Conservation (phyloP, 2,888 invertebrate species). For the Drosophila rubida region DNA sequence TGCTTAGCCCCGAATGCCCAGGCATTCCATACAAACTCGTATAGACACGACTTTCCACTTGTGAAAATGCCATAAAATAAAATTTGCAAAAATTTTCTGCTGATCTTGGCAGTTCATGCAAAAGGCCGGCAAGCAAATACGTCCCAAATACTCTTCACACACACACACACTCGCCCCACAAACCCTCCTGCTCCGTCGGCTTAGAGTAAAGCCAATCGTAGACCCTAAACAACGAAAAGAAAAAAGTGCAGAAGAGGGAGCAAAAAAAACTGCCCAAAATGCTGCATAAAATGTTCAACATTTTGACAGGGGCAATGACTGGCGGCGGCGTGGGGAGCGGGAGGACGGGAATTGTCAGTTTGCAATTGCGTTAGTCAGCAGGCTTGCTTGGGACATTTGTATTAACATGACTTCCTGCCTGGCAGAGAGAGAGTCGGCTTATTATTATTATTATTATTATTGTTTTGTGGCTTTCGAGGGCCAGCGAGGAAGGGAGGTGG, state of each 20-base stretch:
- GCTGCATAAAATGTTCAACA: conserved; percentile 62
- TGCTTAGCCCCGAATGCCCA: conserved; percentile 72
- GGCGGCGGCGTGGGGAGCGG: no score
- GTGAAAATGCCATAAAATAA: conserved; percentile 80
- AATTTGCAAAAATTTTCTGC: conserved; percentile 81
- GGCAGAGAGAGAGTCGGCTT: conserved; percentile 17
- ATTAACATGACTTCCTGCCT: conserved; percentile 77
- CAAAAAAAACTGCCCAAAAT: conserved; percentile 26
- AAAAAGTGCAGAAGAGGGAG: not conserved
- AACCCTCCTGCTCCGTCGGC: not conserved
- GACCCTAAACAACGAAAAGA: conserved; percentile 11
- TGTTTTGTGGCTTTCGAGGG: conserved; percentile 68
- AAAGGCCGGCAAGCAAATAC: conserved; percentile 72
- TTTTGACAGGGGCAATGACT: conserved; percentile 1
- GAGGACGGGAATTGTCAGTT: conserved; percentile 55
- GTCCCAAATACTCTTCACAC: conserved; percentile 10
- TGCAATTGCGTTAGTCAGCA: conserved; percentile 79
- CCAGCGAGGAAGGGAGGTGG: not conserved
- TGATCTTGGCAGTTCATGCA: conserved; percentile 79
- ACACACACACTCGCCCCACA: not conserved
- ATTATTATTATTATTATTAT: conserved; percentile 68
- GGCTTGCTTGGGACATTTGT: conserved; percentile 71
- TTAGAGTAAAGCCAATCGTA: conserved; percentile 10
- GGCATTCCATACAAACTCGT: conserved; percentile 5
- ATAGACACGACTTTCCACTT: conserved; percentile 76